Evolutionary conservation across 2,113 vertebrate genomes (phyloP), one percentile per base, ranked within the genome.

Genomic region (Australoheros scitulus): DNA sequence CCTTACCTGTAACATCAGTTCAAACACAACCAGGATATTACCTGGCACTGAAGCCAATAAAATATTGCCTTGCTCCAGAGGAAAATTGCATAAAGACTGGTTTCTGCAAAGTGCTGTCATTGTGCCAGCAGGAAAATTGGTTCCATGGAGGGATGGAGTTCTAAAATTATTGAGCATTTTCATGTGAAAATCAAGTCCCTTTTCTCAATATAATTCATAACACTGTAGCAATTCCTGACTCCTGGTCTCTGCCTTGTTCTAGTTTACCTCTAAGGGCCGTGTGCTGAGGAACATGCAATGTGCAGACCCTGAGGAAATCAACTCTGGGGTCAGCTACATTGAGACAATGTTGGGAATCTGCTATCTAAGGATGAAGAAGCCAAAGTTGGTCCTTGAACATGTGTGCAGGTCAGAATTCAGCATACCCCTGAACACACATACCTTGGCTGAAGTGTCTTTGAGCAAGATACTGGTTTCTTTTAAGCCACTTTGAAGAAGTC

Each of bases 291-390:
- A 94, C 56, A 86, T 86, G 20, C 93, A 87, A 59, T 86, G 94
- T 83, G 75, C 92, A 80, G 86, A 89, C 87, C 87, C 93, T 76
- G 91, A 95, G 86, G 93, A 95, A n/a, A 91, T 96, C n/a, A n/a
- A n/a, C n/a, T n/a, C n/a, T n/a, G n/a, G n/a, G n/a, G n/a, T n/a
- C 79, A 94, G 94, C 92, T 95, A 95, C 85, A 95, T 94, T 77
- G 93, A 96, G 92, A 91, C 92, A 61, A 94, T 95, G 77, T 91
- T 96, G 75, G 95, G 91, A 76, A 93, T 43, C n/a, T 96, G 95
- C 92, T 96, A 79, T 82, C 91, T 96, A 50, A 92, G 92, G 43
- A 93, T 96, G 93, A 92, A 77, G 63, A 95, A 92, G 70, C 93
- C 93, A 4, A 90, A 92, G n/a, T 88, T 93, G 57, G 95, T 95